Percentiles rank a stretch among this genome's conserved stretches.
These are phyloP conservation scores for Rhizoglyphus robini DNA, from an alignment of 1,140 invertebrate species.

Conservation along the genomic window DNA sequence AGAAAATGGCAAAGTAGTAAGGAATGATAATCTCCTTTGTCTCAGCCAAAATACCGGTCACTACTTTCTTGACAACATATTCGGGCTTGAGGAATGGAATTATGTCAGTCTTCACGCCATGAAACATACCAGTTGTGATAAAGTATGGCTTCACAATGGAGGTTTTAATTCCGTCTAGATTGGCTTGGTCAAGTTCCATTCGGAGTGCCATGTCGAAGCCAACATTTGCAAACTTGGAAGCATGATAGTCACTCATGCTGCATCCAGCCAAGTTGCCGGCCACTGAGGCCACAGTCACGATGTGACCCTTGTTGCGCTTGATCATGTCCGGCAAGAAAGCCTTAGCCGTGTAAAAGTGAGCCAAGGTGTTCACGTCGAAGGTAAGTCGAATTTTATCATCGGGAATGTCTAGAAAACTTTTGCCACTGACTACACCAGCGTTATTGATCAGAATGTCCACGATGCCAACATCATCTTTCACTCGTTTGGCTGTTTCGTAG, in stretches of 20 bases:
- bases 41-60: slow-evolving; percentile 64
- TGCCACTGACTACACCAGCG: slow-evolving; percentile 78
- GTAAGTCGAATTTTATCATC: slow-evolving; percentile 51
- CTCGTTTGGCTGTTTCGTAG: slow-evolving; percentile 61
- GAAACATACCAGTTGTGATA: slow-evolving; percentile 90
- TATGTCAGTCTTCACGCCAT: slow-evolving; percentile 38
- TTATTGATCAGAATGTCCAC: slow-evolving; percentile 87
- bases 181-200: slow-evolving; percentile 46
- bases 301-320: slow-evolving; percentile 64
- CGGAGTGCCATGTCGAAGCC: slow-evolving; percentile 78
- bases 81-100: slow-evolving; percentile 41
- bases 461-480: slow-evolving; percentile 67
- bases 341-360: slow-evolving; percentile 49
- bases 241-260: slow-evolving; percentile 84
- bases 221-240: slow-evolving; percentile 85
- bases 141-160: slow-evolving; percentile 82
- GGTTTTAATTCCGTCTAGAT: slow-evolving; percentile 59
- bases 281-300: slow-evolving; percentile 74
- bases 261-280: slow-evolving; percentile 68
- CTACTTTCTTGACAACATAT: slow-evolving; percentile 65
- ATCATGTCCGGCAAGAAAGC: slow-evolving; percentile 59
- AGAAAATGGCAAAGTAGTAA: slow-evolving; percentile 20
- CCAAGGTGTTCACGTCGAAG: slow-evolving; percentile 48
- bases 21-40: slow-evolving; percentile 59
- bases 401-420: slow-evolving; percentile 62